phyloP scores from a whole-genome alignment of 2,113 vertebrate species.

The Pao palembangensis region DNA sequence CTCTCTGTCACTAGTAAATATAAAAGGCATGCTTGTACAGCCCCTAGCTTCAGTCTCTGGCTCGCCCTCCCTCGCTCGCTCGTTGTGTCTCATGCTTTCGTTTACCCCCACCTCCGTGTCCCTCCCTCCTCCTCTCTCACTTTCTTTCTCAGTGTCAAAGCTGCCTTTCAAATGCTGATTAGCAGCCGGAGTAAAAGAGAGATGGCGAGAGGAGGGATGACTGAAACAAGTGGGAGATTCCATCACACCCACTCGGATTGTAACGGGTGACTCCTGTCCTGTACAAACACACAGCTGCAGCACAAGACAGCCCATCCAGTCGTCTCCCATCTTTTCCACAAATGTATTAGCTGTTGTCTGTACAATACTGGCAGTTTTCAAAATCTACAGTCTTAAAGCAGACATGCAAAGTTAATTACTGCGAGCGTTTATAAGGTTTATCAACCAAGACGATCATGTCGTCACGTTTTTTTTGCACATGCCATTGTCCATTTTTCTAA shows the following conservation, averaged over 20 bases:
- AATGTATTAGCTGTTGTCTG: no score
- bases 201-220: slow-evolving; percentile 53
- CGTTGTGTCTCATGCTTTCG: slow-evolving; percentile 70
- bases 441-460: no score
- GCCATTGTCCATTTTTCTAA: no score
- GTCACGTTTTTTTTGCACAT: no score
- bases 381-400: no score
- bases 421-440: no score
- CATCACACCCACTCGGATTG: slow-evolving; percentile 70
- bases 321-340: neutral
- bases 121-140: slow-evolving; percentile 40
- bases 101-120: slow-evolving; percentile 70
- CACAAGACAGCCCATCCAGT: neutral
- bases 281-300: slow-evolving; percentile 30
- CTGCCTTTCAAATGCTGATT: slow-evolving; percentile 83
- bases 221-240: slow-evolving; percentile 78
- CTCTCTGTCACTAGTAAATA: slow-evolving; percentile 79
- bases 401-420: no score
- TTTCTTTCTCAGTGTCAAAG: slow-evolving; percentile 84
- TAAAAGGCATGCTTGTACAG: slow-evolving; percentile 82
- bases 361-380: no score
- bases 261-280: slow-evolving; percentile 57
- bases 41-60: slow-evolving; percentile 66
- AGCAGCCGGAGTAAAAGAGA: slow-evolving; percentile 70
- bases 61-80: slow-evolving; percentile 69